These are phyloP conservation scores for Lordiphosa fenestrarum DNA, from an alignment of 2,888 invertebrate genomes.

Conservation along the genomic window DNA sequence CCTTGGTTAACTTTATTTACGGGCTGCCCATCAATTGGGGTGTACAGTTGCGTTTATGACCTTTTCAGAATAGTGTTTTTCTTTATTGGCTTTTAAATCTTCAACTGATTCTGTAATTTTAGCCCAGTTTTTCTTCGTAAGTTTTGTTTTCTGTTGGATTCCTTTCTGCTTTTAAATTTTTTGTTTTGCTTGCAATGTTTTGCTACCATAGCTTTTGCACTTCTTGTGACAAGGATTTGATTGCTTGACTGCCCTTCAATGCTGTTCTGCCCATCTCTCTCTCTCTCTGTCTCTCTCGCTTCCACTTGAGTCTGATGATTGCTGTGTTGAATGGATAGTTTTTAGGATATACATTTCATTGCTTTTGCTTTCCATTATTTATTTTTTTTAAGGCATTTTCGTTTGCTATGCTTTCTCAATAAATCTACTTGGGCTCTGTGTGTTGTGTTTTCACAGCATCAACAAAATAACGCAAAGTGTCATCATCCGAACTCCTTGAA, in stretches of 20 bases:
- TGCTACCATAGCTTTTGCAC: slow-evolving; percentile 3
- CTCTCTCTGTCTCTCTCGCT: neutral
- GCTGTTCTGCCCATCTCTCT: slow-evolving; percentile 2
- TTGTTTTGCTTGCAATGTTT: slow-evolving; percentile 29
- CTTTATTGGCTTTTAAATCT: no score
- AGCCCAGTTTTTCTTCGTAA: no score
- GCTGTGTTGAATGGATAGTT: slow-evolving; percentile 39
- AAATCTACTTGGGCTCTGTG: slow-evolving; percentile 50
- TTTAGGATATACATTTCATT: slow-evolving; percentile 49
- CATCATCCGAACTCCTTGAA: slow-evolving; percentile 68
- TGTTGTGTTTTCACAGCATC: slow-evolving; percentile 60
- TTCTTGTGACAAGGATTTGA: slow-evolving; percentile 50
- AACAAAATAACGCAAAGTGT: slow-evolving; percentile 71
- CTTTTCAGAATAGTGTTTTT: no score
- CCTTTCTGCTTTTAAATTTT: slow-evolving; percentile 10
- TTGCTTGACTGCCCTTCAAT: slow-evolving; percentile 52
- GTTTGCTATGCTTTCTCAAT: slow-evolving; percentile 32
- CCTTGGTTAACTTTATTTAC: no score
- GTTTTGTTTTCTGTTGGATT: no score
- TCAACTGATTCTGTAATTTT: no score
- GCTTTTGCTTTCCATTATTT: slow-evolving; percentile 9
- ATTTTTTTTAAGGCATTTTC: slow-evolving; percentile 17
- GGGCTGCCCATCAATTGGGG: no score
- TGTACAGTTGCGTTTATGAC: no score
- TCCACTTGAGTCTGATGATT: slow-evolving; percentile 24